These are phyloP conservation scores for Drosophila leontia DNA, from an alignment of 1,140 invertebrate genomes.

Conservation along the genomic window DNA sequence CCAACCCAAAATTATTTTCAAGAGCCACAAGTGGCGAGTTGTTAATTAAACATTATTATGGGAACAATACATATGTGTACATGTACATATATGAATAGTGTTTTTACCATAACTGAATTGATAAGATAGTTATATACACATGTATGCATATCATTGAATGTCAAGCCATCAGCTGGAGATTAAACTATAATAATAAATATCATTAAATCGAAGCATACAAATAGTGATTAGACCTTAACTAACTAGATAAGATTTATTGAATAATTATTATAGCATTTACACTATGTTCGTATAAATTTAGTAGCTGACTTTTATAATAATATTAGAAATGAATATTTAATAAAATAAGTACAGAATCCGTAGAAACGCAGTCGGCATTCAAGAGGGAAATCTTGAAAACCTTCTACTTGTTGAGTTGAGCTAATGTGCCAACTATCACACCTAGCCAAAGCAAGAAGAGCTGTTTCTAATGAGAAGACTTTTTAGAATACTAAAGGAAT, in stretches of 20 bases:
- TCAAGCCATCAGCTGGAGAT: slow-evolving; percentile 1
- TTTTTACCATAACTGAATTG: not conserved
- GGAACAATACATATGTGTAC: not conserved
- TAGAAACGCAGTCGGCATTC: not conserved
- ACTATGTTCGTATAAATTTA: not conserved
- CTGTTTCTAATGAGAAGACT: not conserved
- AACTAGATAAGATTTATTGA: slow-evolving; percentile 2
- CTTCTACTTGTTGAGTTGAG: not conserved
- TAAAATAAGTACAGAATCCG: too few species aligned
- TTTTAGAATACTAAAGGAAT: not conserved
- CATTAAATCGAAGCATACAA: slow-evolving; percentile 7
- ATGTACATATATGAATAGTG: not conserved
- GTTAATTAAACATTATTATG: slow-evolving; percentile 9
- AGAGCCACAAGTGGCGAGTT: not conserved
- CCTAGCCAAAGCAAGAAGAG: not conserved
- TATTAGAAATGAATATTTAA: too few species aligned
- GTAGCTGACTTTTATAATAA: not conserved
- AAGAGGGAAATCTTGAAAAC: not conserved
- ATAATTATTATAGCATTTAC: not conserved
- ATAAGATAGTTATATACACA: slow-evolving; percentile 7
- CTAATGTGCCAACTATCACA: slow-evolving; percentile 3
- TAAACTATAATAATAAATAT: slow-evolving; percentile 4
- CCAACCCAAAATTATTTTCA: not conserved
- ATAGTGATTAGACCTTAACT: slow-evolving; percentile 1
- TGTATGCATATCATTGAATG: slow-evolving; percentile 7